A percentile compares a stretch with the other conserved stretches of the same genome.
phyloP scores from a whole-genome alignment of 2,113 vertebrate genomes.

The Ictalurus furcatus region DNA sequence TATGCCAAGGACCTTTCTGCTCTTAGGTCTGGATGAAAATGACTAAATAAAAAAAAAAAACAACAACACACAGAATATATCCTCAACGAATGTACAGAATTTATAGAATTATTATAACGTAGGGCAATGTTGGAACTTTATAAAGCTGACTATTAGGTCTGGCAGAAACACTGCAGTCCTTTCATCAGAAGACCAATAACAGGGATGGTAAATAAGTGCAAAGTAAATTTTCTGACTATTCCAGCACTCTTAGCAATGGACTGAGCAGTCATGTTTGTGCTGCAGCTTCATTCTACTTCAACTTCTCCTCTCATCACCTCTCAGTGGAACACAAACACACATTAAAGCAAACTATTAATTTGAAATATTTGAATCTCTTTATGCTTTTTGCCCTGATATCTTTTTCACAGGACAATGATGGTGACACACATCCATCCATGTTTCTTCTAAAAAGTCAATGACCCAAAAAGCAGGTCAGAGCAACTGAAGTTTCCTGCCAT shows the following conservation, averaged over 20 bases:
- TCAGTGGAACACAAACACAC: conserved; percentile 76
- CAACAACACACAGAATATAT: background rate
- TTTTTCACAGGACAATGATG: conserved; percentile 12
- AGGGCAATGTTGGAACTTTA: background rate
- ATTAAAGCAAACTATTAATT: conserved; percentile 68
- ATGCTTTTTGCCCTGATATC: background rate
- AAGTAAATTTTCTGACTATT: conserved; percentile 4
- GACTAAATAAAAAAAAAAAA: background rate
- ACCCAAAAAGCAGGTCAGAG: conserved; percentile 28
- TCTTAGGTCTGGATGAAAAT: background rate
- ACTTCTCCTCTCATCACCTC: conserved; percentile 68
- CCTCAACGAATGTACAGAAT: background rate
- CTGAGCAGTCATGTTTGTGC: conserved; percentile 63
- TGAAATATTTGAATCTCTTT: conserved; percentile 64
- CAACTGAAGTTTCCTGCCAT: conserved; percentile 21
- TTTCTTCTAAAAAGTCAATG: conserved; percentile 1
- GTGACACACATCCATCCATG: background rate
- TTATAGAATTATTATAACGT: background rate
- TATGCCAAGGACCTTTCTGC: conserved; percentile 39
- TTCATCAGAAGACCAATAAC: background rate
- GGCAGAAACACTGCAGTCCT: background rate
- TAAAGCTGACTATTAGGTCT: background rate
- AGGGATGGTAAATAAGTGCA: background rate
- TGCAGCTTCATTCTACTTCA: conserved; percentile 65
- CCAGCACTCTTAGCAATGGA: conserved; percentile 22